Evolutionary conservation across 2,888 invertebrate genomes (phyloP), one percentile per base, ranked within the genome.

Genomic region (Uloborus plumipes): DNA sequence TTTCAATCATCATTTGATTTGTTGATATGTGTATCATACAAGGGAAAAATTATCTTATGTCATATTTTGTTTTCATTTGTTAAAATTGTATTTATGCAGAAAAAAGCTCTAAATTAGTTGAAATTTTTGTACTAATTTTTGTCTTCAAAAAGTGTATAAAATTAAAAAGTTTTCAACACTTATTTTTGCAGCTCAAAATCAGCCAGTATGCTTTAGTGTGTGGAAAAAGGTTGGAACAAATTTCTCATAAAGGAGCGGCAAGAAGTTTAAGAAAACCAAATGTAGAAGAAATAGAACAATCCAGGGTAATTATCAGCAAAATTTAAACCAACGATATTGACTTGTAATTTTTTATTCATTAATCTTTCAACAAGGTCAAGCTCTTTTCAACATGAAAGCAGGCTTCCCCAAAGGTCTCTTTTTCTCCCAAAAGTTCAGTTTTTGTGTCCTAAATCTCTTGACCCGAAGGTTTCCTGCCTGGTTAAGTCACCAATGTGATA

Each of bases 161-260:
- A 53, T 15, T 55, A 11, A 11, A 53, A 3, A n/a, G 62, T 62
- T 26, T 62, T 20, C 31, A 26, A 20, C 4, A 69, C 65, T 47
- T 65, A 51, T 73, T 11, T 49, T 72, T 77, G 15, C 66, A 87
- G 87, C 95, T 95, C 14, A 95, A 95, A 91, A 93, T 94, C 31
- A 95, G 95, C 71, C 95, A 96, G 89, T 96, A 96, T 89, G 96
- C 98, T n/a, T 94, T 95, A 26, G 96, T 97, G 67, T 96, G 97
- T 85, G 94, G 95, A 88, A 94, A 95, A 88, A 91, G 97, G 83
- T 90, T 98, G 85, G 95, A 97, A 88, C 91, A 96, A 87, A 89
- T 89, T 53, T 94, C 95, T 87, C 95, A 96, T 59, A 94, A 94
- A 85, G 94, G 94, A 82, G 96, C 96, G n/a, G 95, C 95, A 88